Evolutionary conservation across 2,888 invertebrate species (phyloP).

Genomic region (Fissipunctia ypsillon): DNA sequence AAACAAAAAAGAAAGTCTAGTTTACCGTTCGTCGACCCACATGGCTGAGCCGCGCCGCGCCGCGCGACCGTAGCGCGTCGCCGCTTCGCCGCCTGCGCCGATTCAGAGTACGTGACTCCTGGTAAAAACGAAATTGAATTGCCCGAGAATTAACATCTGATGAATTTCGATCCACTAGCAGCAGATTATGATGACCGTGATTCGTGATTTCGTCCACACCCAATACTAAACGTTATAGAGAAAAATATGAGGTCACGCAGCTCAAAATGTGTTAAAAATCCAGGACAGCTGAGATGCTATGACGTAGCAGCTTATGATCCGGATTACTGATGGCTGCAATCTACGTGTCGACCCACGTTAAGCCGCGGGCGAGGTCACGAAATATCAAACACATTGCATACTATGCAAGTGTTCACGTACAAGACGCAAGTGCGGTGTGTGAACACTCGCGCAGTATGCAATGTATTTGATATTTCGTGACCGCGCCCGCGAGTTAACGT

Average conservation of each 20-base stretch:
- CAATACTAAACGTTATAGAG: conserved; percentile 22
- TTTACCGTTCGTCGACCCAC: conserved; percentile 88
- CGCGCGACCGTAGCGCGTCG: conserved; percentile 60
- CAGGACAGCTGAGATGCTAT: neutral
- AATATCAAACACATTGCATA: too few relatives aligned
- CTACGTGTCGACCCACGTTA: too few relatives aligned
- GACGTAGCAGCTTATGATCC: neutral
- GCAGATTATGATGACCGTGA: conserved; percentile 34
- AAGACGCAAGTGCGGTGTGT: too few relatives aligned
- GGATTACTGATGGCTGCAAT: neutral
- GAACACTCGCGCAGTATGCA: too few relatives aligned
- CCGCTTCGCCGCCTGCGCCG: conserved; percentile 46
- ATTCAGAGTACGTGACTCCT: conserved; percentile 76
- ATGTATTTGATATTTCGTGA: too few relatives aligned
- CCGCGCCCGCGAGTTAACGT: too few relatives aligned
- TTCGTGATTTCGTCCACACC: conserved; percentile 14
- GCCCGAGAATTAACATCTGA: conserved; percentile 57
- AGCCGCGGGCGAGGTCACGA: too few relatives aligned
- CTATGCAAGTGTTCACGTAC: too few relatives aligned
- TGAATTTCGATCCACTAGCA: conserved; percentile 62
- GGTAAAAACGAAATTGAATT: conserved; percentile 80
- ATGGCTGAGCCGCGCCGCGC: conserved; percentile 69
- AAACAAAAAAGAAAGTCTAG: conserved; percentile 87
- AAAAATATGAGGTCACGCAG: neutral
- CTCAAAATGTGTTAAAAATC: neutral